A percentile compares a stretch with the other conserved stretches of the same genome.
Conservation (phyloP, 37 sponge, comb jelly and placozoan genomes). For the Oopsacas minuta region DNA sequence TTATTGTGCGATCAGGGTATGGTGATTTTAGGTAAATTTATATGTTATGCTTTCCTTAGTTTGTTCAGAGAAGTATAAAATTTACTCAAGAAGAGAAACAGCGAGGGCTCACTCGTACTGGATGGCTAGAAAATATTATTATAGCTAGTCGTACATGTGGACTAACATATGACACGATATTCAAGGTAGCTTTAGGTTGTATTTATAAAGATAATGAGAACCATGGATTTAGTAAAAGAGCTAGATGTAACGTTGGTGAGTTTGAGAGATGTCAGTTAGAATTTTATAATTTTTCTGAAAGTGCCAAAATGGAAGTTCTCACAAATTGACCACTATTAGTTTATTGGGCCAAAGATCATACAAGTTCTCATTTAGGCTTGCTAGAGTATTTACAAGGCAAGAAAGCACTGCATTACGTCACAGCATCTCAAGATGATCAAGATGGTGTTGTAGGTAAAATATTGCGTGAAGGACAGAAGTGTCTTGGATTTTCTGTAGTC, state of each 20-base stretch:
- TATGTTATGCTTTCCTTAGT: not conserved
- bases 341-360: no score
- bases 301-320: no score
- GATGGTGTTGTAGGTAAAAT: not conserved
- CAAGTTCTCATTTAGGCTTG: not conserved
- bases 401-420: not conserved
- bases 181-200: not conserved
- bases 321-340: no score
- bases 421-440: conserved; percentile 14
- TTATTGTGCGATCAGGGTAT: no score
- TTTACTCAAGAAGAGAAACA: not conserved
- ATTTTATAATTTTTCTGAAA: not conserved
- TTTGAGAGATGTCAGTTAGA: not conserved
- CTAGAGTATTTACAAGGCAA: not conserved
- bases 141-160: conserved; percentile 15
- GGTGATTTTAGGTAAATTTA: no score
- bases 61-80: not conserved
- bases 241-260: not conserved
- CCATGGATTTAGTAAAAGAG: conserved; percentile 4
- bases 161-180: not conserved
- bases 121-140: not conserved
- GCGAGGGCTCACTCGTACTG: not conserved
- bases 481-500: not conserved
- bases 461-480: not conserved
- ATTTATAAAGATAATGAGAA: conserved; percentile 10